Evolutionary conservation across 2,888 invertebrate species (phyloP).

Genomic region (Eudasyphora cyanicolor): DNA sequence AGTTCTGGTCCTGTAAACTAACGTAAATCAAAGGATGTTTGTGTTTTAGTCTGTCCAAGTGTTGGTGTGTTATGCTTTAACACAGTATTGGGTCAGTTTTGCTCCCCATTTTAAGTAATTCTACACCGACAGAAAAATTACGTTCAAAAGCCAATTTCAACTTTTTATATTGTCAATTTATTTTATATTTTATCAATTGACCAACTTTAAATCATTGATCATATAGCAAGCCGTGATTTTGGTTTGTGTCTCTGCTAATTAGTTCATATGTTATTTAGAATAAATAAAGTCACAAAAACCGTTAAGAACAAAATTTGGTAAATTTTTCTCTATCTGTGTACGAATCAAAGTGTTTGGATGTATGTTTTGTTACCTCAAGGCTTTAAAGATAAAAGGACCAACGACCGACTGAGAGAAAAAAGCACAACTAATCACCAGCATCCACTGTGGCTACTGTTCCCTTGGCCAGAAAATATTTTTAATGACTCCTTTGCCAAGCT

Average conservation of each 20-base stretch:
- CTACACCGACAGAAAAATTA: no score
- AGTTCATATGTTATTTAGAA: no score
- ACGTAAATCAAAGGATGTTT: not conserved
- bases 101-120: not conserved
- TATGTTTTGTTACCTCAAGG: not conserved
- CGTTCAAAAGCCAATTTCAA: no score
- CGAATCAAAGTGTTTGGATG: not conserved
- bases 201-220: no score
- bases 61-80: not conserved
- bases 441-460: not conserved
- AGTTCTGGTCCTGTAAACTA: not conserved
- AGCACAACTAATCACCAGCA: not conserved
- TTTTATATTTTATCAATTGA: no score
- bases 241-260: no score
- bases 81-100: not conserved
- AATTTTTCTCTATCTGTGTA: no score
- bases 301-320: no score
- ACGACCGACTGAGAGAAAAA: no score
- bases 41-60: not conserved
- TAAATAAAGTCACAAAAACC: no score
- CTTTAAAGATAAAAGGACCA: not conserved
- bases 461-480: slow-evolving; percentile 9
- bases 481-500: not conserved
- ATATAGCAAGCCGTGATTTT: no score
- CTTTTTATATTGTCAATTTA: no score